Evolutionary conservation across 2,113 vertebrate species (phyloP).

Genomic region (Chloebia gouldiae): DNA sequence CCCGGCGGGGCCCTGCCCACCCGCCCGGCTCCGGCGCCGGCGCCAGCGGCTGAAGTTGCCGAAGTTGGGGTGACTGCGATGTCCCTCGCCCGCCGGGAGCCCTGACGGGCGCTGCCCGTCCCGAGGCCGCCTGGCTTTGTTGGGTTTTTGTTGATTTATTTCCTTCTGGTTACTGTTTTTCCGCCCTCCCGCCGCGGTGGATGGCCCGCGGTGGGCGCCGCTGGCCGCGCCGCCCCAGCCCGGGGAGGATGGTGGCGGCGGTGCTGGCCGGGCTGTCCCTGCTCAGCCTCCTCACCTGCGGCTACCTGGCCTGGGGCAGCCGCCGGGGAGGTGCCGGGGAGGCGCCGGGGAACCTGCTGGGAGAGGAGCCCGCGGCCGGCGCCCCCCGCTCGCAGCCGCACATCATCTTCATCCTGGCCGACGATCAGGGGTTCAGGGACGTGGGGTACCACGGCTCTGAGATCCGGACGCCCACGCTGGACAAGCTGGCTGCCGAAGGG

Average conservation of each 20-base stretch:
- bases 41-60: not conserved
- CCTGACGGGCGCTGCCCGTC: not conserved
- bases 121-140: not conserved
- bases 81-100: not conserved
- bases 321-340: conserved; percentile 24
- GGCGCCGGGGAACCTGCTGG: not conserved
- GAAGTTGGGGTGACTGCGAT: not conserved
- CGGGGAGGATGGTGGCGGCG: conserved; percentile 72
- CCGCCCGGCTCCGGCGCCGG: not conserved
- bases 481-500: conserved; percentile 88
- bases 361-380: conserved; percentile 39
- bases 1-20: not conserved
- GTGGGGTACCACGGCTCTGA: conserved; percentile 97
- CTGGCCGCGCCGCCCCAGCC: conserved; percentile 3
- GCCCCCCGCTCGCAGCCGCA: conserved; percentile 79
- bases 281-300: conserved; percentile 75
- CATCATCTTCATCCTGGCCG: conserved; percentile 93
- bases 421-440: conserved; percentile 95
- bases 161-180: not conserved
- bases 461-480: conserved; percentile 92
- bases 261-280: conserved; percentile 78
- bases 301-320: conserved; percentile 80
- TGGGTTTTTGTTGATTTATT: not conserved
- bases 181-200: not conserved
- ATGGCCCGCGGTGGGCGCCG: conserved; percentile 52